Evolutionary conservation across 1,140 invertebrate species (phyloP), one percentile per base, ranked within the genome.

Genomic region (Trinorchestia longiramus): DNA sequence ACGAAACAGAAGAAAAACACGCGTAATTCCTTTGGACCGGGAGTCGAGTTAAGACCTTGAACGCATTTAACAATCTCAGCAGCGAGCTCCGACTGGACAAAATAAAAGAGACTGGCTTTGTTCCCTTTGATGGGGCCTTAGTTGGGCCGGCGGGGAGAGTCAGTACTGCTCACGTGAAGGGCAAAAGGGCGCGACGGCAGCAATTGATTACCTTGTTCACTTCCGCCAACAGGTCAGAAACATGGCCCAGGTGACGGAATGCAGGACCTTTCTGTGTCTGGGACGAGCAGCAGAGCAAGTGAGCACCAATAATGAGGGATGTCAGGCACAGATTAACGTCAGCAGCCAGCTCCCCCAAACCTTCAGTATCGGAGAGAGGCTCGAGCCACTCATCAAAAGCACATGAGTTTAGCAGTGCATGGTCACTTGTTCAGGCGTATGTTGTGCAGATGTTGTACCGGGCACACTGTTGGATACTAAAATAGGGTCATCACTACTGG

Each of bases 201-300:
- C 40, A 94, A 94, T 94, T 94, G 92, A 94, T 94, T 94, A 47
- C 92, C 92, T 45, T 94, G 92, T 94, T 94, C 44, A 43, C 43
- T 94, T 40, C 3, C 44, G 43, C 41, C 88, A 28, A 42, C 41
- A 44, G 88, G 43, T 91, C 88, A 28, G 43, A 43, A 91, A 43
- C 41, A 43, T 41, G 88, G 88, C 88, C 41, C 88, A 91, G 43
- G 88, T 91, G 88, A 91, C 43, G 41, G 88, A 28, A 91, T 91
- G 88, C 88, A 91, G 17, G 88, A 42, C 88, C 88, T 91, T 15
- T 4, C 28, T 91, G 8, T 43, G 88, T 36, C 62, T 23, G 62
- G 62, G 28, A 28, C 62, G 28, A 19, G 62, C 8, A 77, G 62
- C 28, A 11, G 62, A 15, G 62, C 62, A 36, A 3, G n/a, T n/a